Conservation (phyloP, 2,888 invertebrate genomes). For the Eremobia ochroleuca region DNA sequence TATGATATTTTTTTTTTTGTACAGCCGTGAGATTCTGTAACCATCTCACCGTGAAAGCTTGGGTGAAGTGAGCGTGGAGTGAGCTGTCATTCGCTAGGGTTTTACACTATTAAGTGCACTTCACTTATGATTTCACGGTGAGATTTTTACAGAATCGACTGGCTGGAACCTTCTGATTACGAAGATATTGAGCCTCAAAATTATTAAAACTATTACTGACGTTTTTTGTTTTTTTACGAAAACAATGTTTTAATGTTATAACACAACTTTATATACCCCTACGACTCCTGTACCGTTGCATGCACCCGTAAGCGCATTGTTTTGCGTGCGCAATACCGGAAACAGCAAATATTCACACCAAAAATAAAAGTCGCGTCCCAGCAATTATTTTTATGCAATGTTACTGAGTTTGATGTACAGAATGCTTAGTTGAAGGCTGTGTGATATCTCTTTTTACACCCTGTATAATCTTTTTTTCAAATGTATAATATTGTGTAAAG, state of each 20-base stretch:
- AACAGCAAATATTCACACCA: neutral
- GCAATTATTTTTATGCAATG: neutral
- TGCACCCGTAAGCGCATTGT: too few relatives aligned
- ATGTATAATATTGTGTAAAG: neutral
- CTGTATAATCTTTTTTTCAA: neutral
- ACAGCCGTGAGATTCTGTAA: too few relatives aligned
- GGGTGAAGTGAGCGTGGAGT: too few relatives aligned
- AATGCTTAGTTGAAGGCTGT: neutral
- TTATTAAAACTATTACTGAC: neutral
- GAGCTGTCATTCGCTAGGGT: too few relatives aligned
- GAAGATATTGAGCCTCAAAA: neutral
- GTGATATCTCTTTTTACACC: neutral
- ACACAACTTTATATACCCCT: neutral
- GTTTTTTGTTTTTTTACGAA: neutral
- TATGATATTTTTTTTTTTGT: too few relatives aligned
- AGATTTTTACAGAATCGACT: too few relatives aligned
- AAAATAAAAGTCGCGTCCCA: neutral
- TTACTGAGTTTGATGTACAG: neutral
- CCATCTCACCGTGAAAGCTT: too few relatives aligned
- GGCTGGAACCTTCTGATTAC: neutral
- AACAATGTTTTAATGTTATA: neutral
- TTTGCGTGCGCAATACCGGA: neutral
- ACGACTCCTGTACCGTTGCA: neutral
- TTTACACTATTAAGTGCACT: too few relatives aligned
- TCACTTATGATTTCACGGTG: too few relatives aligned